Conservation (phyloP, 1,140 invertebrate genomes). For the Spodoptera litura region DNA sequence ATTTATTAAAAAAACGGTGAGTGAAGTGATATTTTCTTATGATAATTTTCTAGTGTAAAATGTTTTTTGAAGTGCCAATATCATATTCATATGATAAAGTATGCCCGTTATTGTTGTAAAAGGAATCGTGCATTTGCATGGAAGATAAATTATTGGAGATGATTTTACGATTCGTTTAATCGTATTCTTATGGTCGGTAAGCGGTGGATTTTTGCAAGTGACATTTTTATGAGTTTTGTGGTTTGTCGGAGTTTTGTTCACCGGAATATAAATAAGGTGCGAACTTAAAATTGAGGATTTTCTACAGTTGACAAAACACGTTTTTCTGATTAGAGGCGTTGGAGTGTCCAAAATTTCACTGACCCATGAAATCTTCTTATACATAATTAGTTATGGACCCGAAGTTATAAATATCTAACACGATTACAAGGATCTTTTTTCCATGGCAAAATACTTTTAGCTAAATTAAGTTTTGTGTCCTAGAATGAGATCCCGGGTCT, state of each 20-base stretch:
- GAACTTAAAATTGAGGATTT: slow-evolving; percentile 11
- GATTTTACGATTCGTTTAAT: slow-evolving; percentile 31
- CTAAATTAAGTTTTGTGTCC: slow-evolving; percentile 25
- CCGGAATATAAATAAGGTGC: slow-evolving; percentile 24
- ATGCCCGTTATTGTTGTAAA: slow-evolving; percentile 32
- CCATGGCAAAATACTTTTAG: slow-evolving; percentile 32
- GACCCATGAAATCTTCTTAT: slow-evolving; percentile 50
- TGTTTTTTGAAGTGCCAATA: slow-evolving; percentile 40
- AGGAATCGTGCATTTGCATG: slow-evolving; percentile 37
- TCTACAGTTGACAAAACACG: slow-evolving; percentile 19
- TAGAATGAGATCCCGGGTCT: neutral
- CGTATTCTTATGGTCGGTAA: slow-evolving; percentile 38
- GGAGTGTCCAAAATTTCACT: slow-evolving; percentile 49
- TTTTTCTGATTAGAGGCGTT: slow-evolving; percentile 43
- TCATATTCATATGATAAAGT: slow-evolving; percentile 29
- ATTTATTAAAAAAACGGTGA: slow-evolving; percentile 67
- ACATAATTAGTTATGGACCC: slow-evolving; percentile 38
- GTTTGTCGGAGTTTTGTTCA: neutral
- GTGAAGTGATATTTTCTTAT: slow-evolving; percentile 59
- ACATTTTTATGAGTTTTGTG: slow-evolving; percentile 27
- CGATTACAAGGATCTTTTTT: slow-evolving; percentile 10
- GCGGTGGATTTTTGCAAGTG: slow-evolving; percentile 28
- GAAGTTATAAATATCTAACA: slow-evolving; percentile 35
- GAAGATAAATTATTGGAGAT: slow-evolving; percentile 42
- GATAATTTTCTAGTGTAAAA: slow-evolving; percentile 38